Evolutionary conservation across 2,113 vertebrate species (phyloP).

Genomic region (Poicephalus meyeri): DNA sequence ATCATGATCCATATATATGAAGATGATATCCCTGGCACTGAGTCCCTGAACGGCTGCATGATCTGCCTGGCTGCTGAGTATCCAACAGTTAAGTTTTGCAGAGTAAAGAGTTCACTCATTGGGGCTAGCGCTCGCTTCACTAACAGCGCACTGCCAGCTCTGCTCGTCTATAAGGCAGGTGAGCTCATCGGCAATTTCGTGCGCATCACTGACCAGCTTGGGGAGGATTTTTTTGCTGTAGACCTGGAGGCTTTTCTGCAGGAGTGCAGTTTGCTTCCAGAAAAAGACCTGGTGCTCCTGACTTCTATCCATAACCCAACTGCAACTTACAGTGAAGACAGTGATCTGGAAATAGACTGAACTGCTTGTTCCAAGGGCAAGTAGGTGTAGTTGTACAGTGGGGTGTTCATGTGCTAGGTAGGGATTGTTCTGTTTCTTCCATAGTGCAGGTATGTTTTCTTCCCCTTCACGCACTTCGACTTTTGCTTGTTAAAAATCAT

Average conservation of each 20-base stretch:
- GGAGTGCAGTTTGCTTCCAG: slow-evolving; percentile 93
- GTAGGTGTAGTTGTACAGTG: background rate
- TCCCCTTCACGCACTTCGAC: background rate
- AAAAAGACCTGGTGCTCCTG: slow-evolving; percentile 79
- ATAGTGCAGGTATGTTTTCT: background rate
- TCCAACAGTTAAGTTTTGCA: slow-evolving; percentile 91
- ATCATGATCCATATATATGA: slow-evolving; percentile 97
- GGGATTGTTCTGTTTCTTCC: background rate
- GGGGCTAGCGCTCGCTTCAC: slow-evolving; percentile 91
- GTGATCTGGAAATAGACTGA: slow-evolving; percentile 95
- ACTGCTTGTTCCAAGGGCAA: background rate
- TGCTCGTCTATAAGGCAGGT: slow-evolving; percentile 92
- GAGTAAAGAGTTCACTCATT: slow-evolving; percentile 88
- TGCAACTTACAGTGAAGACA: slow-evolving; percentile 86
- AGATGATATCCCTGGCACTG: slow-evolving; percentile 84
- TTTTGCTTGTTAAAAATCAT: slow-evolving; percentile 22
- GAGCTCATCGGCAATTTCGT: slow-evolving; percentile 97
- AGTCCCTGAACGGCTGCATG: slow-evolving; percentile 92
- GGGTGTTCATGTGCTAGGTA: slow-evolving; percentile 23
- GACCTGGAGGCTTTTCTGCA: slow-evolving; percentile 94
- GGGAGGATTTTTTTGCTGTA: slow-evolving; percentile 96
- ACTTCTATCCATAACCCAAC: slow-evolving; percentile 81
- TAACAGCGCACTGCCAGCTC: slow-evolving; percentile 87
- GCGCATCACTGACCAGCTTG: slow-evolving; percentile 94
- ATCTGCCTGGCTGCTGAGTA: slow-evolving; percentile 93